phyloP scores from a whole-genome alignment of 2,797 vertebrate species.

The Brotula barbata region DNA sequence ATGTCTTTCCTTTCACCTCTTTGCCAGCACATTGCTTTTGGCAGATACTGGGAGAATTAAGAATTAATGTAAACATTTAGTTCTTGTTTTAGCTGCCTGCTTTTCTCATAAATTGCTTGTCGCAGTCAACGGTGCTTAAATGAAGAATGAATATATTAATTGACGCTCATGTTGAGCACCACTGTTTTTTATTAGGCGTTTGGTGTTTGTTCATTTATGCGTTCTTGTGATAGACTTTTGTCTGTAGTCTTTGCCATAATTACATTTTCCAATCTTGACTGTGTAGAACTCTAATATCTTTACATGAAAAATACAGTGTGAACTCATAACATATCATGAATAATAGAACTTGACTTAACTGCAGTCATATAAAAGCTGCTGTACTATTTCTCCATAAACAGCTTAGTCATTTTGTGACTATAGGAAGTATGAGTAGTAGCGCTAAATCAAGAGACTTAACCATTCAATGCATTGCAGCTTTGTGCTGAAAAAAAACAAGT shows the following conservation, averaged over 20 bases:
- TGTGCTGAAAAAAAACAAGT: no score
- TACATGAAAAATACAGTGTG: conserved; percentile 4
- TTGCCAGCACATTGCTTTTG: no score
- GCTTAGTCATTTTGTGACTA: neutral
- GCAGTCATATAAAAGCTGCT: neutral
- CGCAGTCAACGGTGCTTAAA: neutral
- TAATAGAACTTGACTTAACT: neutral
- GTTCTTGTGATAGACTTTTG: neutral
- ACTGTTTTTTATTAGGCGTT: neutral
- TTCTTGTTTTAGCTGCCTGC: neutral
- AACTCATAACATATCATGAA: neutral
- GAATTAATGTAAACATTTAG: neutral
- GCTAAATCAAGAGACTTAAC: no score
- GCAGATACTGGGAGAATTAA: neutral
- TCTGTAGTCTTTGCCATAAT: neutral
- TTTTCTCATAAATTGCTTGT: neutral
- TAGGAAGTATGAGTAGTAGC: neutral
- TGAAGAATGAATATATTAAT: neutral
- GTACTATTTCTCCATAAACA: no score
- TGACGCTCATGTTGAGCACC: neutral
- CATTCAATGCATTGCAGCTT: no score
- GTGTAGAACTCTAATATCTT: neutral
- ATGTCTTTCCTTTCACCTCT: neutral
- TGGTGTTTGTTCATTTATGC: conserved; percentile 12
- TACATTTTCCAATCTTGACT: neutral